Base-by-base conservation (phyloP, 1,140 invertebrate species). In the Calliopsis andreniformis region DNA sequence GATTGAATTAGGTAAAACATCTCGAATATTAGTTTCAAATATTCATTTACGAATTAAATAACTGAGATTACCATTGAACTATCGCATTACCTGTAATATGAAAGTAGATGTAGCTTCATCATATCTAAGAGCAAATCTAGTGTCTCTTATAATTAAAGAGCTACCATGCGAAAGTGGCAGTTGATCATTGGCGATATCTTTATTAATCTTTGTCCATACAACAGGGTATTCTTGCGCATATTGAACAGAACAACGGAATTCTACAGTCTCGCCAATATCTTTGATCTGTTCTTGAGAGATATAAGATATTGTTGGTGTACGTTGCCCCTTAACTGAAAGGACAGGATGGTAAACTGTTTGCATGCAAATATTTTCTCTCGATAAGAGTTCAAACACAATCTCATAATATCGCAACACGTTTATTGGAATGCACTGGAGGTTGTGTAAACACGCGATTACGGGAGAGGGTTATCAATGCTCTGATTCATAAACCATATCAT, bases 221-320 rank as follows among this genome's bases (percentile, higher is more conserved):
- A 98, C 95, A 10, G 96, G 95, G 90, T 96, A 98, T 62, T 97
- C 96, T 84, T 95, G 93, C 2, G 95, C 95, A 92, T 98, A 98
- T 85, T 98, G 97, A 4, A 98, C 97, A 0, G 97, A 97, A 89
- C 97, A 98, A 66, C 95, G 95, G 63, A 98, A 92, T 86, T 98
- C 96, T 0, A 97, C 96, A 16, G 96, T 96, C 32, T 96, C 96
- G 2, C 97, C 97, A 81, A 98, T 98, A 91, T 98, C 97, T 87
- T 97, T 95, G 53, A 98, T 97, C 92, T 98, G 97, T 89, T 97
- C 96, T 88, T 97, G 96, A 1, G 97, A 96, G 79, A 98, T 98
- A 79, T 97, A 96, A 0, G 97, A 97, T 86, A 98, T 98, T 1
- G 96, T 97, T 4, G 97, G 97, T 18, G 96, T 97, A 78, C 97